phyloP scores from a whole-genome alignment of 1,140 invertebrate species.

The Brachionus rotundiformis region DNA sequence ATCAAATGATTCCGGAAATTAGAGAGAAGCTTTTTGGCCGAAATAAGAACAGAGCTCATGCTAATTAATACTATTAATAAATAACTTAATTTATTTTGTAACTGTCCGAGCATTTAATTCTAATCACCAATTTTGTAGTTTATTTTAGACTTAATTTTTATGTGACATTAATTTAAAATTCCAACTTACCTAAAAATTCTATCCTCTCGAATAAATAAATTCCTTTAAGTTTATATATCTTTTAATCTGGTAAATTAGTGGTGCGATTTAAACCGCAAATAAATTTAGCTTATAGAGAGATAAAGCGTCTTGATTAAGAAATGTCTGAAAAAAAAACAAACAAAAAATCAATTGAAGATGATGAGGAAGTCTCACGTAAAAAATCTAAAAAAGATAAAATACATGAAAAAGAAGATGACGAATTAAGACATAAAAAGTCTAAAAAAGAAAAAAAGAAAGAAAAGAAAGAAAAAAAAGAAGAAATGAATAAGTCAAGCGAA shows the following conservation, averaged over 20 bases:
- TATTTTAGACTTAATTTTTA: conserved; percentile 16
- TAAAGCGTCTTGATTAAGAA: background rate
- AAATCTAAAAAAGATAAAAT: conserved; percentile 1
- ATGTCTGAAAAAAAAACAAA: conserved; percentile 2
- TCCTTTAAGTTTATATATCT: background rate
- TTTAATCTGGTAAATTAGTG: background rate
- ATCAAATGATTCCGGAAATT: conserved; percentile 43
- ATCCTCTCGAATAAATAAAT: conserved; percentile 16
- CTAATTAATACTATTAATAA: background rate
- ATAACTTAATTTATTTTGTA: conserved; percentile 33
- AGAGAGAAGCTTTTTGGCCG: conserved; percentile 35
- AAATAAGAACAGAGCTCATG: conserved; percentile 15
- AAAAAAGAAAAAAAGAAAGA: conserved; percentile 26
- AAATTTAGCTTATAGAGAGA: background rate
- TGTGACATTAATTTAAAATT: background rate
- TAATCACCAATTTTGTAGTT: conserved; percentile 21
- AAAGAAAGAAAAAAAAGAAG: background rate
- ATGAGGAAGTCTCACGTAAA: background rate
- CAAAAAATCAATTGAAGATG: conserved; percentile 13
- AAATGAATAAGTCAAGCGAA: background rate
- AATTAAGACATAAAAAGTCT: conserved; percentile 28
- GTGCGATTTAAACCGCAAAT: conserved; percentile 39
- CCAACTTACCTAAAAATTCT: background rate
- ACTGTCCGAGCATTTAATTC: background rate
- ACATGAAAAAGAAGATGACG: background rate